phyloP scores from a whole-genome alignment of 2,888 invertebrate species.

The Tetragonisca angustula region DNA sequence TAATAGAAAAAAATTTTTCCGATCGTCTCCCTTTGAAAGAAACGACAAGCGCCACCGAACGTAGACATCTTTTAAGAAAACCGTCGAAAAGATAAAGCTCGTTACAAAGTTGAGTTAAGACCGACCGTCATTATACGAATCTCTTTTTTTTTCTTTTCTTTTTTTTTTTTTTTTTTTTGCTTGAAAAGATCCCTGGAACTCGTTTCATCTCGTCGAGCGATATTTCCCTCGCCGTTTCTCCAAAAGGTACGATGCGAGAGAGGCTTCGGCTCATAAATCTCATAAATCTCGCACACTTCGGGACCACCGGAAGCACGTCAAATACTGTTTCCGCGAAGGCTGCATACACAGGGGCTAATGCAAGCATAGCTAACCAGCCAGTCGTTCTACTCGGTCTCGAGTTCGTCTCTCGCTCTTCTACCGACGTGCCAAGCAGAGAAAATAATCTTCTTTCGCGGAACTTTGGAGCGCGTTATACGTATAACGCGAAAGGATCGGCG shows the following conservation, averaged over 20 bases:
- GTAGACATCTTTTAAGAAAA: too few species aligned
- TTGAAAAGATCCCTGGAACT: not conserved
- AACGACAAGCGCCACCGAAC: too few species aligned
- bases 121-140: too few species aligned
- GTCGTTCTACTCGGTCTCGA: conserved; percentile 6
- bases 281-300: not conserved
- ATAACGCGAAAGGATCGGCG: not conserved
- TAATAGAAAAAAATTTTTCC: too few species aligned
- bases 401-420: not conserved
- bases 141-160: too few species aligned
- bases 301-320: not conserved
- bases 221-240: not conserved
- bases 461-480: conserved; percentile 1
- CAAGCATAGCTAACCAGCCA: conserved; percentile 16
- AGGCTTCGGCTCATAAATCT: not conserved
- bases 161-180: too few species aligned
- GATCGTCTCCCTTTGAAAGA: too few species aligned
- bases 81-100: too few species aligned
- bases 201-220: not conserved
- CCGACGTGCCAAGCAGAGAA: not conserved
- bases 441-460: conserved; percentile 1
- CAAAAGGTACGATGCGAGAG: not conserved
- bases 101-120: too few species aligned
- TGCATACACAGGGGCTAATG: not conserved
- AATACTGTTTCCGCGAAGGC: not conserved